Percentiles rank a stretch among this genome's conserved stretches.
These are phyloP conservation scores for Myopa tessellatipennis DNA, from an alignment of 2,888 invertebrate species.

Conservation along the genomic window DNA sequence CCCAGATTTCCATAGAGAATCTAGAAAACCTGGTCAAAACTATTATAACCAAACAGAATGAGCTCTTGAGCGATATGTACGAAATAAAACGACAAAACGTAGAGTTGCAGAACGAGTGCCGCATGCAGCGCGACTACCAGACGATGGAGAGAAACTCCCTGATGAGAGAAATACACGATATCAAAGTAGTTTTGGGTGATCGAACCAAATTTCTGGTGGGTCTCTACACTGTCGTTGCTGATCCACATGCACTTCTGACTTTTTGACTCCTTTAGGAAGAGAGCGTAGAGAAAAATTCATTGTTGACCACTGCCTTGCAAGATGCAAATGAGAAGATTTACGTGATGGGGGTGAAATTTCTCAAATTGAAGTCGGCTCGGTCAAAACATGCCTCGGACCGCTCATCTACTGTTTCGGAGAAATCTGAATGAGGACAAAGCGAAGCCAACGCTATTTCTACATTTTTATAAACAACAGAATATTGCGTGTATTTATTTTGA, in stretches of 20 bases:
- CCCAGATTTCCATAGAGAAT: constrained; percentile 56
- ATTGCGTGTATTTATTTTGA: neutral
- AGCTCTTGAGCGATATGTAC: constrained; percentile 58
- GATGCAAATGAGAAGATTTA: constrained; percentile 56
- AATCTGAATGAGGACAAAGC: constrained; percentile 1
- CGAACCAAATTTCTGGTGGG: constrained; percentile 50
- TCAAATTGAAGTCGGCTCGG: constrained; percentile 50
- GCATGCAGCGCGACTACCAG: constrained; percentile 61
- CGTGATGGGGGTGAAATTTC: constrained; percentile 56
- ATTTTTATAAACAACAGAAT: constrained; percentile 31
- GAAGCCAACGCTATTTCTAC: neutral
- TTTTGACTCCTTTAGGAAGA: constrained; percentile 47
- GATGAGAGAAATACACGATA: constrained; percentile 55
- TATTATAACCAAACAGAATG: constrained; percentile 61
- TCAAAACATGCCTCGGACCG: constrained; percentile 40
- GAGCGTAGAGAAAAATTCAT: constrained; percentile 47
- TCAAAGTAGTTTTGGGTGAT: constrained; percentile 48
- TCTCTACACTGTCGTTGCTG: neutral
- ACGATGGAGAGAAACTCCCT: constrained; percentile 58
- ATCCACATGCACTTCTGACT: neutral
- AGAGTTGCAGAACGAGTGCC: constrained; percentile 55
- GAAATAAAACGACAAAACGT: constrained; percentile 54
- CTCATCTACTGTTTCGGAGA: constrained; percentile 13
- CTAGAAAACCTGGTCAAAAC: constrained; percentile 59
- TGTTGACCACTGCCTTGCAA: constrained; percentile 48